Evolutionary conservation across 2,113 vertebrate genomes (phyloP).

Genomic region (Suricata suricatta): DNA sequence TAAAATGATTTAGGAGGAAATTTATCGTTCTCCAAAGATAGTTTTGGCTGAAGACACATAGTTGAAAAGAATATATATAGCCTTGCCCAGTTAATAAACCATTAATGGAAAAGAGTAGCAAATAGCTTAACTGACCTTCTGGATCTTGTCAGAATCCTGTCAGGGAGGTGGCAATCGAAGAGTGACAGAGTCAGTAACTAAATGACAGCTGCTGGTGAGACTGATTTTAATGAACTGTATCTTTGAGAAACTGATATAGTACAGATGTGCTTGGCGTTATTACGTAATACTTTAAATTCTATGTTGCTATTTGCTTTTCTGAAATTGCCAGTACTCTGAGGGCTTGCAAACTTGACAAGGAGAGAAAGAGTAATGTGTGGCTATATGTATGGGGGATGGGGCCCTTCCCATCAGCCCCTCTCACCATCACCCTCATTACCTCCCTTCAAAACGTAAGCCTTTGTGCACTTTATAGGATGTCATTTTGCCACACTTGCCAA

Average conservation of each 20-base stretch:
- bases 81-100: slow-evolving; percentile 23
- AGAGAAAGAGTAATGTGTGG: background rate
- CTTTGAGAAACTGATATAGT: slow-evolving; percentile 20
- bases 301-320: background rate
- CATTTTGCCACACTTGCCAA: background rate
- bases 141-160: slow-evolving; percentile 30
- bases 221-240: slow-evolving; percentile 31
- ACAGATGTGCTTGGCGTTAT: background rate
- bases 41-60: background rate
- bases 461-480: too few relatives aligned
- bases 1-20: background rate
- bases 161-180: background rate
- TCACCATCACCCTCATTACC: accelerated
- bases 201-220: slow-evolving; percentile 9
- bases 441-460: background rate
- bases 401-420: background rate
- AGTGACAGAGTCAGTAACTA: slow-evolving; percentile 25
- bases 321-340: background rate
- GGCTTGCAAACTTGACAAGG: background rate
- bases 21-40: background rate
- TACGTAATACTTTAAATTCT: background rate
- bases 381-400: accelerated
- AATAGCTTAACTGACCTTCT: slow-evolving; percentile 35
- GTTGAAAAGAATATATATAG: slow-evolving; percentile 50
- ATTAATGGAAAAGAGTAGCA: background rate